These are phyloP conservation scores for Heliconius hermathena DNA, from an alignment of 1,140 invertebrate species.

Conservation along the genomic window DNA sequence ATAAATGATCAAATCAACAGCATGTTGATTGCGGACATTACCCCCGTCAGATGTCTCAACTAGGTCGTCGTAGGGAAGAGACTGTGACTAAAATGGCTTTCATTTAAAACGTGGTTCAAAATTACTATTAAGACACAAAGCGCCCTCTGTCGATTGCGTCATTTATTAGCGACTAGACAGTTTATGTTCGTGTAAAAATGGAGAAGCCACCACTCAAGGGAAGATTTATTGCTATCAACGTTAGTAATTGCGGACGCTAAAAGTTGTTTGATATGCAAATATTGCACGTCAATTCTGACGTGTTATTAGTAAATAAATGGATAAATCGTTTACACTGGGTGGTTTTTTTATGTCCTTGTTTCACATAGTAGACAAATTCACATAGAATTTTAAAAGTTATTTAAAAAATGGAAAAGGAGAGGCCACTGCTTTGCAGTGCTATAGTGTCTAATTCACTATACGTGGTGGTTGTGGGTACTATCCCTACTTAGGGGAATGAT, in stretches of 20 bases:
- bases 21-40: not conserved
- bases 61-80: not conserved
- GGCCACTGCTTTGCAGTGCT: no score
- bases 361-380: no score
- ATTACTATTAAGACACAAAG: slow-evolving; percentile 28
- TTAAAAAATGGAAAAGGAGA: no score
- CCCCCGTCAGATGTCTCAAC: slow-evolving; percentile 1
- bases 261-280: slow-evolving; percentile 41
- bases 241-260: slow-evolving; percentile 43
- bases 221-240: slow-evolving; percentile 46
- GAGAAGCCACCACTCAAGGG: slow-evolving; percentile 34
- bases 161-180: slow-evolving; percentile 40
- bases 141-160: slow-evolving; percentile 20
- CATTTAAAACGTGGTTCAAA: slow-evolving; percentile 23
- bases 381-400: no score
- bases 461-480: no score
- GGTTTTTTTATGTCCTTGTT: no score
- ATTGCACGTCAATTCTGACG: slow-evolving; percentile 34
- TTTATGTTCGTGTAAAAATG: slow-evolving; percentile 41
- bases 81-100: not conserved
- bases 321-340: not conserved
- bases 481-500: no score
- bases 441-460: no score
- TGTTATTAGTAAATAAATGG: slow-evolving; percentile 22
- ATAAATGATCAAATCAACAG: not conserved